phyloP scores from a whole-genome alignment of 2,797 vertebrate genomes.

The Parambassis ranga region DNA sequence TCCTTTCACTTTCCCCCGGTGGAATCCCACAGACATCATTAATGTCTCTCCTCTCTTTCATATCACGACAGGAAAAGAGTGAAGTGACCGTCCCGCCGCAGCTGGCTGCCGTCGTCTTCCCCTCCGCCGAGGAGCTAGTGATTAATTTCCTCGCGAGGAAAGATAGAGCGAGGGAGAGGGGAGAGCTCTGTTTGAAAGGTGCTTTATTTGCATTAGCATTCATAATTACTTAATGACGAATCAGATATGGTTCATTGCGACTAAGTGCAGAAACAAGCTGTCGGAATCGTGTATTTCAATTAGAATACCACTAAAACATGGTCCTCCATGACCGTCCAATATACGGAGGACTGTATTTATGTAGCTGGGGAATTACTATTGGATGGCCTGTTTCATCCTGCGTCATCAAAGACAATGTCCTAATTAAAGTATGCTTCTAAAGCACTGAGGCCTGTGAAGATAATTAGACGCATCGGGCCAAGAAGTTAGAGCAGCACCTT shows the following conservation, averaged over 20 bases:
- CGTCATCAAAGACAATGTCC: constrained; percentile 30
- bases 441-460: constrained; percentile 11
- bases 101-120: constrained; percentile 55
- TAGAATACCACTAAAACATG: constrained; percentile 89
- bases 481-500: background rate
- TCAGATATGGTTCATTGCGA: constrained; percentile 97
- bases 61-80: constrained; percentile 67
- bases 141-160: constrained; percentile 83
- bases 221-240: constrained; percentile 98
- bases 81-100: constrained; percentile 77
- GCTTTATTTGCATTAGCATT: constrained; percentile 97
- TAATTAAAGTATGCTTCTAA: constrained; percentile 52
- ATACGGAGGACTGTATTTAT: constrained; percentile 89
- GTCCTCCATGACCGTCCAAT: constrained; percentile 84
- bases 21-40: constrained; percentile 79
- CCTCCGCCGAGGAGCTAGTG: constrained; percentile 73
- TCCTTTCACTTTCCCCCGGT: constrained; percentile 59
- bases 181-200: constrained; percentile 85
- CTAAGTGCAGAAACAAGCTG: constrained; percentile 90
- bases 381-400: constrained; percentile 28
- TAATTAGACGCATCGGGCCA: constrained; percentile 8
- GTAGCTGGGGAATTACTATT: constrained; percentile 84
- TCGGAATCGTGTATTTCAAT: constrained; percentile 92
- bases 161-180: constrained; percentile 47
- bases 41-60: constrained; percentile 70